These are phyloP conservation scores for Artemia sp. DNA, from an alignment of 2,888 invertebrate genomes.

Conservation along the genomic window DNA sequence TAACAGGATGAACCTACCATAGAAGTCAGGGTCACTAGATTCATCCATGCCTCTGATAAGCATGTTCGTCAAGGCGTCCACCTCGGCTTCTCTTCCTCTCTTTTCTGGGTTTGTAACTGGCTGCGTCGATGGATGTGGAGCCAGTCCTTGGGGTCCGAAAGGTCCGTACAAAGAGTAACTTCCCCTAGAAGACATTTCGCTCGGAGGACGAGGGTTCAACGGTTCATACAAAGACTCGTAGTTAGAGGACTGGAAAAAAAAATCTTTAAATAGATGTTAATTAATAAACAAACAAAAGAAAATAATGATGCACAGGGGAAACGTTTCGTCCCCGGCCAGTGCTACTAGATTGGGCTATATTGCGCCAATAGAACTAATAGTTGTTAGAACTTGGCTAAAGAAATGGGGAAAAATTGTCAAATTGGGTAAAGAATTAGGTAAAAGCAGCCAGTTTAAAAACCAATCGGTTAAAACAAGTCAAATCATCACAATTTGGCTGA, in stretches of 20 bases:
- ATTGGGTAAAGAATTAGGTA: too few relatives aligned
- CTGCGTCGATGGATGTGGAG: conserved; percentile 26
- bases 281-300: too few relatives aligned
- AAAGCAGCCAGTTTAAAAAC: too few relatives aligned
- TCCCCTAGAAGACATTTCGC: conserved; percentile 46
- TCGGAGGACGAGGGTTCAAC: conserved; percentile 64
- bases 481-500: too few relatives aligned
- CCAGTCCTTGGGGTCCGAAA: conserved; percentile 37
- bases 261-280: conserved; percentile 15
- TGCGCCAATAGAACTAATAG: too few relatives aligned
- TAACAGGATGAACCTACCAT: conserved; percentile 33
- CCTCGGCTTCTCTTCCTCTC: conserved; percentile 55
- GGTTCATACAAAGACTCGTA: conserved; percentile 83
- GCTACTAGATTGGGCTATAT: too few relatives aligned
- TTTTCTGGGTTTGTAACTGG: conserved; percentile 30
- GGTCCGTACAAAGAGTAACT: conserved; percentile 51
- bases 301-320: too few relatives aligned
- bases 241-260: conserved; percentile 41
- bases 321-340: too few relatives aligned
- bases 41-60: conserved; percentile 72
- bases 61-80: conserved; percentile 71
- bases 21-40: conserved; percentile 47
- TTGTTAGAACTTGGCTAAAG: too few relatives aligned
- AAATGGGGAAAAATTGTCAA: too few relatives aligned
- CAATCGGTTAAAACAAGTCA: too few relatives aligned